Conservation (phyloP, 2,113 vertebrate species). For the Canis aureus region DNA sequence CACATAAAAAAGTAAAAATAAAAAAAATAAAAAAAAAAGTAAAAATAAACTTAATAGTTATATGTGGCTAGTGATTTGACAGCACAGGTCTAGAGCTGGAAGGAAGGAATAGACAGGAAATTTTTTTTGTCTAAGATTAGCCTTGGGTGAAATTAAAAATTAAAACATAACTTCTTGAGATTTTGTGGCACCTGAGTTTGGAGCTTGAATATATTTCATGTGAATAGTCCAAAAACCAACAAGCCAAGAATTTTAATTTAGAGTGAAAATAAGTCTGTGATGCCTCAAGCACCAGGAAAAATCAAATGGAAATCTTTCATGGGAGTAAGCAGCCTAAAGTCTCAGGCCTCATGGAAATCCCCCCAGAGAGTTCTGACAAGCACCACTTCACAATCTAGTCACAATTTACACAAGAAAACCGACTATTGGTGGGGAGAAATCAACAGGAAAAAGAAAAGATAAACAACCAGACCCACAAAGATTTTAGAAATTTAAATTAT, state of each 20-base stretch:
- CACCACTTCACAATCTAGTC: background rate
- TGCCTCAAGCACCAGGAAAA: conserved; percentile 18
- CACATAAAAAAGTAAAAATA: too few species aligned
- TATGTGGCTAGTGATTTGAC: background rate
- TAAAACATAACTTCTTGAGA: background rate
- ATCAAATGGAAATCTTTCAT: conserved; percentile 15
- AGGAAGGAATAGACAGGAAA: background rate
- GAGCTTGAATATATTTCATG: background rate
- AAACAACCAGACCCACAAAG: conserved; percentile 13
- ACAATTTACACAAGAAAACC: conserved; percentile 15
- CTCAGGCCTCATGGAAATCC: background rate
- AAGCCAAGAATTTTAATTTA: conserved; percentile 20
- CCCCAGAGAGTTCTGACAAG: background rate
- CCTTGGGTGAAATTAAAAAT: background rate
- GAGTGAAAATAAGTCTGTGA: background rate
- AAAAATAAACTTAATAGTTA: background rate
- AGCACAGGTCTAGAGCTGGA: background rate
- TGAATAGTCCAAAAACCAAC: background rate
- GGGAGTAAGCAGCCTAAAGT: background rate
- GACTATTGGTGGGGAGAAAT: background rate
- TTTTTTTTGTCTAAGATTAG: background rate
- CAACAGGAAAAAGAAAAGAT: background rate
- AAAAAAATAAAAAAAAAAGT: background rate
- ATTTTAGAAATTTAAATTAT: background rate
- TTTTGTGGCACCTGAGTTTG: conserved; percentile 17